Conservation (phyloP, 1,140 invertebrate species). For the Eueides isabella region DNA sequence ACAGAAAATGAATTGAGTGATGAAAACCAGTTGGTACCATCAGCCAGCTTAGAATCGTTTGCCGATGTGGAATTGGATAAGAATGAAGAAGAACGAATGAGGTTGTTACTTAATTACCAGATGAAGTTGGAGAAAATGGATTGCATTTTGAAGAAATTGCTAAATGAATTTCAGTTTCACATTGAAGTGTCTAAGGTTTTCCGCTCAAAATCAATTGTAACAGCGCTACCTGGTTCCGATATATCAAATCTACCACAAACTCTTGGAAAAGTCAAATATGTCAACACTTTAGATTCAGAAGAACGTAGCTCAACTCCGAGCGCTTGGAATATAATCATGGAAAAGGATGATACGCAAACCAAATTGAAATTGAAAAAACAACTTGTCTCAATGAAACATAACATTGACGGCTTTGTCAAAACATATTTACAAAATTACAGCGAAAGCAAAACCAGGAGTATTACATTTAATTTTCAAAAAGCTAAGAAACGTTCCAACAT, state of each 20-base stretch:
- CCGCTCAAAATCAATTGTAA: constrained; percentile 50
- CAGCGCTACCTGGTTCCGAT: constrained; percentile 45
- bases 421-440: constrained; percentile 50
- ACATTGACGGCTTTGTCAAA: constrained; percentile 59
- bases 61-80: constrained; percentile 66
- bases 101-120: constrained; percentile 60
- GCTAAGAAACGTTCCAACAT: constrained; percentile 29
- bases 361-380: constrained; percentile 64
- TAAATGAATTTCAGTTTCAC: constrained; percentile 70
- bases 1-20: constrained; percentile 33
- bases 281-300: constrained; percentile 42
- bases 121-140: constrained; percentile 67
- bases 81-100: constrained; percentile 59
- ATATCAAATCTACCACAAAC: constrained; percentile 53
- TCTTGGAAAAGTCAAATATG: constrained; percentile 42
- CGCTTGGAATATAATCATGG: constrained; percentile 66
- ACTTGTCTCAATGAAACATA: constrained; percentile 58
- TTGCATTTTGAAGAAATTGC: constrained; percentile 55
- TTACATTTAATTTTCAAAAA: constrained; percentile 6
- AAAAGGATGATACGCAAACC: constrained; percentile 58
- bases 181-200: constrained; percentile 72
- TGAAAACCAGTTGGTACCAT: constrained; percentile 45
- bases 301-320: constrained; percentile 44
- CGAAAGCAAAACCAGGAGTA: not conserved
- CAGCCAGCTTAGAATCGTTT: constrained; percentile 63